A percentile compares a stretch with the other conserved stretches of the same genome.
Evolutionary conservation across 2,888 invertebrate genomes (phyloP).

Genomic region (Cantharis lateralis): DNA sequence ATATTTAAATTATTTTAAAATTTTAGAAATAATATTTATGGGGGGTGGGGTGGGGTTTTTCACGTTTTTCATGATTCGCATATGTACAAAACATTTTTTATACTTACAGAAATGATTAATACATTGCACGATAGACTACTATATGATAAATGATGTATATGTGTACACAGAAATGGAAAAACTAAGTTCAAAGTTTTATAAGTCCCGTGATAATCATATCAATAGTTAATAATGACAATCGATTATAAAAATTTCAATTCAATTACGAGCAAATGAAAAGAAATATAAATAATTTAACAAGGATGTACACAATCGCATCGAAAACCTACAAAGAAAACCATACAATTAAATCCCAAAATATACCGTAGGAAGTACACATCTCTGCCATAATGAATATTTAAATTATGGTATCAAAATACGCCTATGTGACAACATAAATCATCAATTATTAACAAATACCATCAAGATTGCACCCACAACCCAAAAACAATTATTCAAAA

Average conservation of each 20-base stretch:
- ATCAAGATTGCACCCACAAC: neutral
- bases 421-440: neutral
- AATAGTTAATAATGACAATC: neutral
- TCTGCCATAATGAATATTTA: neutral
- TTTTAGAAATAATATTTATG: too few relatives aligned
- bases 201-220: neutral
- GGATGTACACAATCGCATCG: neutral
- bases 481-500: neutral
- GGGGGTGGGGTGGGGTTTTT: neutral
- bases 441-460: neutral
- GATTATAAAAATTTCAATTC: neutral
- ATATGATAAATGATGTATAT: neutral
- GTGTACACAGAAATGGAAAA: neutral
- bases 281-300: neutral
- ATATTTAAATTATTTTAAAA: neutral
- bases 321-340: neutral
- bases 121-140: neutral
- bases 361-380: neutral
- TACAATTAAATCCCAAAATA: neutral
- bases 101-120: neutral
- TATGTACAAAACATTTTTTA: neutral
- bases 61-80: neutral
- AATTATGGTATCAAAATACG: neutral
- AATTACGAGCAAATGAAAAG: neutral
- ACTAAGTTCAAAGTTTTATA: conserved; percentile 7